These are phyloP conservation scores for Drymodes brunneopygia DNA, from an alignment of 2,113 vertebrate genomes.

Conservation along the genomic window DNA sequence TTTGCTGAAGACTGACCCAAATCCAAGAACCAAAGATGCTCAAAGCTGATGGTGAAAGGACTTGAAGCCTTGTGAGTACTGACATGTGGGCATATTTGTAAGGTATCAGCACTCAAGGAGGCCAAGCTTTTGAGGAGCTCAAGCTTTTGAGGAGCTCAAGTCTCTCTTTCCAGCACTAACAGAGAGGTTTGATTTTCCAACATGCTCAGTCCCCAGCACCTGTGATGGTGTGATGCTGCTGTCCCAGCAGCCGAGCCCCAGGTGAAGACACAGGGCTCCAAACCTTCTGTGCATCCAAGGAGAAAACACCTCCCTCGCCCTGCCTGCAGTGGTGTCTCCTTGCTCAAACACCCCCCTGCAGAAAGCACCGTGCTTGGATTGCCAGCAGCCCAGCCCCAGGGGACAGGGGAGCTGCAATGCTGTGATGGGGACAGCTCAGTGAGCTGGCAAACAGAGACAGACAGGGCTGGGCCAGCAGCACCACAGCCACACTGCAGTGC, in stretches of 20 bases:
- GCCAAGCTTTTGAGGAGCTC: background rate
- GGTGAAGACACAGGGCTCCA: background rate
- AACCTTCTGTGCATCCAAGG: background rate
- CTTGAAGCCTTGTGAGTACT: background rate
- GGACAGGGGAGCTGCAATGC: fast-evolving
- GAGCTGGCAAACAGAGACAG: background rate
- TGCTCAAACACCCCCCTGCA: background rate
- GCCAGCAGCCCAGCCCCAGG: background rate
- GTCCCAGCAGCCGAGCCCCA: background rate
- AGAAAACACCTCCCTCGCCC: background rate
- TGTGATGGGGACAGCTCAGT: fast-evolving
- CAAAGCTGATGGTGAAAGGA: background rate
- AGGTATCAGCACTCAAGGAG: background rate
- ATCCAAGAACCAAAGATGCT: background rate
- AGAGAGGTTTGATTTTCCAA: background rate
- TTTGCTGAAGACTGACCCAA: background rate
- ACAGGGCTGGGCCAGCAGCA: background rate
- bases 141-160: background rate
- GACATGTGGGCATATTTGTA: fast-evolving
- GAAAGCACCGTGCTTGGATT: fast-evolving
- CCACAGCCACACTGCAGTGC: background rate
- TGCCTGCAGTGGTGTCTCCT: fast-evolving
- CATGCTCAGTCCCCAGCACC: fast-evolving
- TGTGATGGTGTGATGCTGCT: background rate
- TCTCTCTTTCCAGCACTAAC: background rate